A percentile compares a stretch with the other conserved stretches of the same genome.
These are phyloP conservation scores for Pituophis catenifer DNA, from an alignment of 2,113 vertebrate species.

Conservation along the genomic window DNA sequence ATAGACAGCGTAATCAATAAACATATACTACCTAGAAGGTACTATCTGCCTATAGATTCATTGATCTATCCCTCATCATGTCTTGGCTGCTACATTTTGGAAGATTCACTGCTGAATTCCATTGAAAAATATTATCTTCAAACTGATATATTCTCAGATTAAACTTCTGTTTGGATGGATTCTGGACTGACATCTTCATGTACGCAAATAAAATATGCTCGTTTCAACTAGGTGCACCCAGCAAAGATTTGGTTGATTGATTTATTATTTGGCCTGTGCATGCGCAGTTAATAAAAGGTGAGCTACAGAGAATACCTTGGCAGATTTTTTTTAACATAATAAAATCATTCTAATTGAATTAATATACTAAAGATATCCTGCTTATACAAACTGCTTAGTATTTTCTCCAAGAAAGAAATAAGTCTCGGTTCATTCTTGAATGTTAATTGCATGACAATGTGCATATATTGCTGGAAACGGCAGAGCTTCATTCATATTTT, in stretches of 20 bases:
- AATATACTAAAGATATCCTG: not conserved
- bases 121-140: not conserved
- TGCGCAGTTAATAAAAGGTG: conserved; percentile 43
- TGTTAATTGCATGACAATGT: not conserved
- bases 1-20: not conserved
- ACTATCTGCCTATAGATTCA: not conserved
- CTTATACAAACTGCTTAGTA: not conserved
- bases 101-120: not conserved
- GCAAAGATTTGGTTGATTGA: conserved; percentile 41
- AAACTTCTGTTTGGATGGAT: not conserved
- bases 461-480: not conserved
- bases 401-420: not conserved
- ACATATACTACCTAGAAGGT: not conserved
- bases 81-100: not conserved
- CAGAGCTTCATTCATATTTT: not conserved
- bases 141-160: not conserved
- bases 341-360: not conserved
- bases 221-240: conserved; percentile 25
- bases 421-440: not conserved
- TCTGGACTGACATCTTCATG: not conserved
- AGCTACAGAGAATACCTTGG: not conserved
- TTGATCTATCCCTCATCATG: not conserved
- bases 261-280: conserved; percentile 49
- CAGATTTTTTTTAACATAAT: not conserved
- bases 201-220: not conserved